Evolutionary conservation across 2,888 invertebrate genomes (phyloP).

Genomic region (Spisula solida): DNA sequence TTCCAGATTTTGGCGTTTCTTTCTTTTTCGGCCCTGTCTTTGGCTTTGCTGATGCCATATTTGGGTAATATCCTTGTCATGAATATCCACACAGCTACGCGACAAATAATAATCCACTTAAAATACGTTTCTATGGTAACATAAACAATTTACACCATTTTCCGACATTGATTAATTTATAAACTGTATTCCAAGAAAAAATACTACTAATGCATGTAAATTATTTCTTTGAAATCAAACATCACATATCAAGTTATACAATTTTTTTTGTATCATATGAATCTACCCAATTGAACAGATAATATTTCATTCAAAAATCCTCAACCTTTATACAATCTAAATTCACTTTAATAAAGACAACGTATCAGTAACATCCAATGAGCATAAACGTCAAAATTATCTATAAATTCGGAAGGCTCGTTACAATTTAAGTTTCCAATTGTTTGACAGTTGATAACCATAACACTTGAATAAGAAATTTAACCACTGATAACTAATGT

Average conservation of each 20-base stretch:
- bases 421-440: background rate
- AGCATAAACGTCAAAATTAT: constrained; percentile 2
- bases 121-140: background rate
- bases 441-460: background rate
- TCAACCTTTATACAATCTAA: background rate
- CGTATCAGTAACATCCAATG: background rate
- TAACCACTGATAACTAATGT: background rate
- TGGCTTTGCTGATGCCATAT: background rate
- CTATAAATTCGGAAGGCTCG: background rate
- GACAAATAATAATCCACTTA: background rate
- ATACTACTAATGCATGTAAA: too few relatives aligned
- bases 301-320: background rate
- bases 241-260: too few relatives aligned
- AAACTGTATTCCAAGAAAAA: too few relatives aligned
- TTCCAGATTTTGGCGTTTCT: background rate
- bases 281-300: background rate
- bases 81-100: background rate
- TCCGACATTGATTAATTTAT: too few relatives aligned
- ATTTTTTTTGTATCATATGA: background rate
- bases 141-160: too few relatives aligned
- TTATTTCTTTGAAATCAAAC: too few relatives aligned
- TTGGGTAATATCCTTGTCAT: background rate
- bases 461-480: background rate
- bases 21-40: background rate
- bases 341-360: background rate